Conservation (phyloP, 2,113 vertebrate genomes). For the Spizaetus ornatus region DNA sequence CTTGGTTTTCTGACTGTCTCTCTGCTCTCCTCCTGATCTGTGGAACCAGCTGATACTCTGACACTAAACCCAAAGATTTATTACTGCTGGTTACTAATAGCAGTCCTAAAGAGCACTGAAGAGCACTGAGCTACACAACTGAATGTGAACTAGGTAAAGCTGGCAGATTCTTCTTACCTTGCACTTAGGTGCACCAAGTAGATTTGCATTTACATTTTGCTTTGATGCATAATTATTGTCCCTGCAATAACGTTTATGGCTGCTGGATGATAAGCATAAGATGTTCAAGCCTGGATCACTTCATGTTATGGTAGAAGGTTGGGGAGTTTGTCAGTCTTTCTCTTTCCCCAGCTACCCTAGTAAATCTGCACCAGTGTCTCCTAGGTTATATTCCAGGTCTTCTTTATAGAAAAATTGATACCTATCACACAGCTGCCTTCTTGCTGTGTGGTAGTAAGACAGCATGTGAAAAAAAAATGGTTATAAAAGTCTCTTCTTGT, state of each 20-base stretch:
- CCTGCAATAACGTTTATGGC: not conserved
- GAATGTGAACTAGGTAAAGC: not conserved
- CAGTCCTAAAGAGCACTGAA: not conserved
- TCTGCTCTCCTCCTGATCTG: not conserved
- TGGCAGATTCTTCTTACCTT: not conserved
- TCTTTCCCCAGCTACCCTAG: not conserved
- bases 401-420: not conserved
- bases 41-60: not conserved
- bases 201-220: not conserved
- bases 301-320: not conserved
- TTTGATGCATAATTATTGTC: not conserved
- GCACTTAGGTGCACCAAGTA: not conserved
- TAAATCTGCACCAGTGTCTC: not conserved
- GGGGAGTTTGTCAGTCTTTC: not conserved
- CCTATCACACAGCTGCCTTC: not conserved
- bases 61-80: slow-evolving; percentile 12
- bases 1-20: not conserved
- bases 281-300: not conserved
- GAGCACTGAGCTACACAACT: not conserved
- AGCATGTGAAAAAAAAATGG: not conserved
- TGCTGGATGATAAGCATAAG: not conserved
- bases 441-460: not conserved
- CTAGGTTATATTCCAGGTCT: not conserved
- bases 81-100: not conserved
- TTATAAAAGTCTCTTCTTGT: not conserved